phyloP scores from a whole-genome alignment of 2,888 invertebrate genomes.

The Polydrusus tereticollis region DNA sequence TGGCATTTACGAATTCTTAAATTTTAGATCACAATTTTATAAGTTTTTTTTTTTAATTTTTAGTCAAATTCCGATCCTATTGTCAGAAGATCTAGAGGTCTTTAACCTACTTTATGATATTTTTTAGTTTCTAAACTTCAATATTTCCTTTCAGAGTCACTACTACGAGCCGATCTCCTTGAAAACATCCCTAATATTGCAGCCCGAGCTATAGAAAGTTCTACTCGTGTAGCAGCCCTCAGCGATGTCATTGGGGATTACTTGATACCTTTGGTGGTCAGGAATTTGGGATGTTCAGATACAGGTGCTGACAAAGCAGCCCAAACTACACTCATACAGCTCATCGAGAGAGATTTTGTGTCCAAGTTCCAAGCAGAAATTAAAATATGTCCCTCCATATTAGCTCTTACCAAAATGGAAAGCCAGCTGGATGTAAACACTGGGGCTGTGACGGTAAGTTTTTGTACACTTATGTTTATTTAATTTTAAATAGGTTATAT shows the following conservation, averaged over 20 bases:
- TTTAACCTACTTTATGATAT: too few relatives aligned
- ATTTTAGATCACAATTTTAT: too few relatives aligned
- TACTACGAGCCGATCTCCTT: slow-evolving; percentile 74
- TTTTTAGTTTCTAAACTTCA: too few relatives aligned
- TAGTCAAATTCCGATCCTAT: too few relatives aligned
- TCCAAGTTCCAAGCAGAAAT: slow-evolving; percentile 73
- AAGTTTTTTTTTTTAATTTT: too few relatives aligned
- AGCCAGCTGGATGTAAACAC: slow-evolving; percentile 70
- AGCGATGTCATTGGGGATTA: slow-evolving; percentile 71
- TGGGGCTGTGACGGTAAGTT: slow-evolving; percentile 72
- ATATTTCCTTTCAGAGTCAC: slow-evolving; percentile 69
- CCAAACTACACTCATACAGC: slow-evolving; percentile 73
- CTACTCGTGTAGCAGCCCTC: slow-evolving; percentile 66
- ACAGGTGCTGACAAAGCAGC: slow-evolving; percentile 77
- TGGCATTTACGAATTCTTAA: too few relatives aligned
- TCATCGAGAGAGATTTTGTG: slow-evolving; percentile 76
- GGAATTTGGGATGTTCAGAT: slow-evolving; percentile 73
- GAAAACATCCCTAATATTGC: slow-evolving; percentile 78
- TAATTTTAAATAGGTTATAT: neutral
- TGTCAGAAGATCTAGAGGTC: too few relatives aligned
- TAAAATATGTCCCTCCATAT: slow-evolving; percentile 75
- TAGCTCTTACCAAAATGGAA: slow-evolving; percentile 70
- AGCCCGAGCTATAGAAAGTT: slow-evolving; percentile 71
- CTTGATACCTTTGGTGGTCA: slow-evolving; percentile 74
- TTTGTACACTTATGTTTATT: slow-evolving; percentile 1